phyloP scores from a whole-genome alignment of 2,888 invertebrate genomes.

The Ferdinandea cuprea region DNA sequence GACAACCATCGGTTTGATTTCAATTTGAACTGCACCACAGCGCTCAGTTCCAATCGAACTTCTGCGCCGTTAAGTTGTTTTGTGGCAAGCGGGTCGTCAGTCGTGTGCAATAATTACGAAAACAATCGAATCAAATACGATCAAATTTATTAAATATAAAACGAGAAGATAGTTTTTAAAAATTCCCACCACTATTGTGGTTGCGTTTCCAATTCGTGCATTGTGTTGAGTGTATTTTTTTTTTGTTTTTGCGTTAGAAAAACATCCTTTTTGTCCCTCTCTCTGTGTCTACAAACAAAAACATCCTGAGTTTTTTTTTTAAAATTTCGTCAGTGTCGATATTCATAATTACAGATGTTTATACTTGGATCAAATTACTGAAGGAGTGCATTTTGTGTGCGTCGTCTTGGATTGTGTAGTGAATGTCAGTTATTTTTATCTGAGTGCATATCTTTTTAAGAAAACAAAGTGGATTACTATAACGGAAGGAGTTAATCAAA shows the following conservation, averaged over 20 bases:
- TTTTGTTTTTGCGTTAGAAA: constrained; percentile 38
- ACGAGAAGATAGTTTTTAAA: constrained; percentile 6
- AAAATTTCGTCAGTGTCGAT: constrained; percentile 26
- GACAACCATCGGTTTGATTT: constrained; percentile 47
- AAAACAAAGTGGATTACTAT: constrained; percentile 46
- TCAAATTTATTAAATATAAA: neutral
- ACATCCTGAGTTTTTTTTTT: constrained; percentile 44
- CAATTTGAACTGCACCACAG: constrained; percentile 41
- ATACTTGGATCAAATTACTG: constrained; percentile 39
- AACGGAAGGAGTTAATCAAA: constrained; percentile 33
- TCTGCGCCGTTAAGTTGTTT: constrained; percentile 47
- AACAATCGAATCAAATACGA: constrained; percentile 31
- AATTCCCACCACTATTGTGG: constrained; percentile 17
- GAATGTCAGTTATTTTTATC: constrained; percentile 14
- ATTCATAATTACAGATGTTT: constrained; percentile 23
- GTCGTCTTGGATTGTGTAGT: neutral
- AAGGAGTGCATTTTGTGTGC: constrained; percentile 22
- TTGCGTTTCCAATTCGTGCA: neutral
- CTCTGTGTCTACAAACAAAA: constrained; percentile 26
- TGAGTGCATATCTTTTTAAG: constrained; percentile 20
- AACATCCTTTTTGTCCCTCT: constrained; percentile 44
- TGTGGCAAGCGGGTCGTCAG: neutral
- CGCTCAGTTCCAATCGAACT: constrained; percentile 72
- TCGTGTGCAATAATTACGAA: constrained; percentile 23
- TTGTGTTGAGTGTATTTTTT: constrained; percentile 39